Conservation (phyloP, 2,113 vertebrate genomes). For the Ptyas mucosa region DNA sequence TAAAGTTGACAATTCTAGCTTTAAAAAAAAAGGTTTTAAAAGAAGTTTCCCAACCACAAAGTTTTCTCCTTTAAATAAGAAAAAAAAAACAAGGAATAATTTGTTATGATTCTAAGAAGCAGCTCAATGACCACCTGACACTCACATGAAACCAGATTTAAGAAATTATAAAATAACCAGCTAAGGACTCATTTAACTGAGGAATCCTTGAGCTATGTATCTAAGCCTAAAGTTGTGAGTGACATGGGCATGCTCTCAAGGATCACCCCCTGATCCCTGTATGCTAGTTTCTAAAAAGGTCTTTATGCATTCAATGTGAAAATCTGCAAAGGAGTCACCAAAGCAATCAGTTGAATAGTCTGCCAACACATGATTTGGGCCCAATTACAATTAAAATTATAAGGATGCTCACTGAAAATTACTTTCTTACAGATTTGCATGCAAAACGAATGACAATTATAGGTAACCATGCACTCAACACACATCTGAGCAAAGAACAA, state of each 20-base stretch:
- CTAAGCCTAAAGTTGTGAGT: not conserved
- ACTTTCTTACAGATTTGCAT: not conserved
- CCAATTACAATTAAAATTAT: not conserved
- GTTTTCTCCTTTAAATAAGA: not conserved
- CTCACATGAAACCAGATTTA: not conserved
- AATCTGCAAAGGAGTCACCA: not conserved
- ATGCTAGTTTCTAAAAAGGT: not conserved
- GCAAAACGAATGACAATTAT: not conserved
- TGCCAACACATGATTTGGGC: not conserved
- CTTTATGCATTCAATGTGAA: not conserved
- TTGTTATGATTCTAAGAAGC: not conserved
- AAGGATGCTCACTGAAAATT: not conserved
- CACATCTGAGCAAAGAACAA: not conserved
- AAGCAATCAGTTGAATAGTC: not conserved
- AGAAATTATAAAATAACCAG: not conserved
- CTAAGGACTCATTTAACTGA: not conserved
- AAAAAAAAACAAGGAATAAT: conserved; percentile 31
- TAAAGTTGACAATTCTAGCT: conserved; percentile 16
- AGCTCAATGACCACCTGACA: not conserved
- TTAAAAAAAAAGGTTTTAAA: not conserved
- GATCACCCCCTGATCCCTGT: not conserved
- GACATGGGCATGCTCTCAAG: not conserved
- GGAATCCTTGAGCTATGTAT: not conserved
- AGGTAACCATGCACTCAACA: not conserved
- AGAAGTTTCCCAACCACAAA: conserved; percentile 10